These are phyloP conservation scores for Anser cygnoides DNA, from an alignment of 2,113 vertebrate species.

Conservation along the genomic window DNA sequence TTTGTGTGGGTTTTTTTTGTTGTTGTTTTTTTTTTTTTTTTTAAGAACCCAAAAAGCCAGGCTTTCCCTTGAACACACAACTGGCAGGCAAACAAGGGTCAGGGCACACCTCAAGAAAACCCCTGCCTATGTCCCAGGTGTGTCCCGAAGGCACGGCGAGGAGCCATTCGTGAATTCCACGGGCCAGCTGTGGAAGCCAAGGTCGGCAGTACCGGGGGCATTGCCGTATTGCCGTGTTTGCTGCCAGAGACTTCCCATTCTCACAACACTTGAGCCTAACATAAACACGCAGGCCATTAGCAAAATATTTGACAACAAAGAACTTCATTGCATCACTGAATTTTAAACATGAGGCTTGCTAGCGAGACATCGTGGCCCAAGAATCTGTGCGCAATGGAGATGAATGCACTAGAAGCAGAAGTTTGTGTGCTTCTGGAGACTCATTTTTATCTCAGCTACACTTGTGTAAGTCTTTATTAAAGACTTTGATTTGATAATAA, in stretches of 20 bases:
- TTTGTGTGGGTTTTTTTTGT: too few species aligned
- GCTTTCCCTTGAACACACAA: neutral
- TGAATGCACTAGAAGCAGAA: neutral
- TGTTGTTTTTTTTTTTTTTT: neutral
- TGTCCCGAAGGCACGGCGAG: accelerated
- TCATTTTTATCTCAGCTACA: neutral
- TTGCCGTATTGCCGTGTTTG: accelerated
- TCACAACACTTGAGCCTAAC: neutral
- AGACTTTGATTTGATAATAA: neutral
- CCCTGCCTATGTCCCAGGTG: neutral
- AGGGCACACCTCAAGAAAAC: neutral
- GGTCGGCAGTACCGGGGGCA: neutral
- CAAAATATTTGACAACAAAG: neutral
- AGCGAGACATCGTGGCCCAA: accelerated
- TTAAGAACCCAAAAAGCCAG: neutral
- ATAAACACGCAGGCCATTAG: accelerated
- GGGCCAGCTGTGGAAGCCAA: neutral
- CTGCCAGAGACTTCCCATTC: neutral
- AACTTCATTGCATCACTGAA: neutral
- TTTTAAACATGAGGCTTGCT: neutral
- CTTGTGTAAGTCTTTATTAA: neutral
- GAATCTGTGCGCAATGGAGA: accelerated
- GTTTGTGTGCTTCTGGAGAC: neutral
- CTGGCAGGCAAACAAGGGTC: neutral
- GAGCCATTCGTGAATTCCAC: neutral